Conservation (phyloP, 2,113 vertebrate species). For the Lepus timidus region DNA sequence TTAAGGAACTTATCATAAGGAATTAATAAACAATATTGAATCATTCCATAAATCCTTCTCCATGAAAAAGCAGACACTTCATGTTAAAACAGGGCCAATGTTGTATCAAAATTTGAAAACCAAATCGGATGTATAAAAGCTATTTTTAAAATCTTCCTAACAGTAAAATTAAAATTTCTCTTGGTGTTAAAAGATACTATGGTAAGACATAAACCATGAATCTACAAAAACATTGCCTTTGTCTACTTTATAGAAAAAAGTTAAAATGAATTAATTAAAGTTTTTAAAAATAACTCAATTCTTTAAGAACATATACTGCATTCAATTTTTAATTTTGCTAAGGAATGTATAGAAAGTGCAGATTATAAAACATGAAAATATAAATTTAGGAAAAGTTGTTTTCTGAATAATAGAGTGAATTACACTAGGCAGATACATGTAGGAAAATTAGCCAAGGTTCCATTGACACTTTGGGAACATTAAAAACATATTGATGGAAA, state of each 20-base stretch:
- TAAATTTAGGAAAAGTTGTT: rapidly evolving
- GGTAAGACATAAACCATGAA: background rate
- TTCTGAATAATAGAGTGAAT: background rate
- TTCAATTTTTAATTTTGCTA: background rate
- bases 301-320: background rate
- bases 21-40: background rate
- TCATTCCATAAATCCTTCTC: background rate
- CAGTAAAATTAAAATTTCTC: conserved; percentile 23
- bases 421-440: background rate
- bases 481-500: background rate
- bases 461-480: background rate
- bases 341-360: background rate
- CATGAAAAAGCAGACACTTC: background rate
- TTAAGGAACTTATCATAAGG: background rate
- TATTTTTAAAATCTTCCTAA: background rate
- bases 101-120: background rate
- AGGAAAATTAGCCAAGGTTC: background rate
- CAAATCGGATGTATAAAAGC: background rate
- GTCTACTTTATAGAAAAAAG: background rate
- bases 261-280: background rate
- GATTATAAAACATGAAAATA: background rate
- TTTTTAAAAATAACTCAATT: too few relatives aligned
- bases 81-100: background rate
- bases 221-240: background rate
- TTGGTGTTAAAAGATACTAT: background rate